These are phyloP conservation scores for Batillaria attramentaria DNA, from an alignment of 1,140 invertebrate genomes.

Conservation along the genomic window DNA sequence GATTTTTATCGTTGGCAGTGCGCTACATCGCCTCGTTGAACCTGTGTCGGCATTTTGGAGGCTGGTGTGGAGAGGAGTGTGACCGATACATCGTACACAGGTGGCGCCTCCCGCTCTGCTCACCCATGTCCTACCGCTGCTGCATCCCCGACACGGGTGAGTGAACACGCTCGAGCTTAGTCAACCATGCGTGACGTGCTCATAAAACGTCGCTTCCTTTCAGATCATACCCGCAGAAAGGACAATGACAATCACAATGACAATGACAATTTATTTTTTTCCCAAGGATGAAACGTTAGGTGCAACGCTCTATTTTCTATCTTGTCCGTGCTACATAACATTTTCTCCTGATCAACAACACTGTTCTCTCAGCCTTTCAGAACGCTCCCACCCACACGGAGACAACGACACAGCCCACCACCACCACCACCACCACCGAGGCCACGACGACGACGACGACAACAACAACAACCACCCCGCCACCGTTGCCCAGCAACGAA, in stretches of 20 bases:
- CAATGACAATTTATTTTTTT: no score
- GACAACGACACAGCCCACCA: neutral
- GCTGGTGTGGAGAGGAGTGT: neutral
- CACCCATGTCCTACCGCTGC: neutral
- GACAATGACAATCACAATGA: no score
- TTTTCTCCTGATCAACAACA: no score
- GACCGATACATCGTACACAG: constrained; percentile 9
- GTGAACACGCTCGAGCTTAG: neutral
- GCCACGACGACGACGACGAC: constrained; percentile 4
- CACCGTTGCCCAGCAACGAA: neutral
- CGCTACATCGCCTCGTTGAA: constrained; percentile 2
- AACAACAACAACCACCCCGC: neutral
- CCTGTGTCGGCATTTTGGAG: constrained; percentile 2
- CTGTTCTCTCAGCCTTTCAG: neutral
- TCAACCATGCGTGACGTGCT: no score
- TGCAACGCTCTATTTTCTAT: no score
- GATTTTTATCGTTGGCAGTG: neutral
- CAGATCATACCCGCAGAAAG: no score
- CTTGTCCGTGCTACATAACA: no score
- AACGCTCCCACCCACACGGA: neutral
- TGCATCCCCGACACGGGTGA: constrained; percentile 2
- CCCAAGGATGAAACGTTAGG: no score
- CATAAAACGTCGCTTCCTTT: no score
- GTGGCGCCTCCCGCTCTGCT: constrained; percentile 21
- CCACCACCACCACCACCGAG: neutral